Percentiles rank a stretch among this genome's conserved stretches.
Evolutionary conservation across 1,140 invertebrate species (phyloP).

Genomic region (Magallana angulata): DNA sequence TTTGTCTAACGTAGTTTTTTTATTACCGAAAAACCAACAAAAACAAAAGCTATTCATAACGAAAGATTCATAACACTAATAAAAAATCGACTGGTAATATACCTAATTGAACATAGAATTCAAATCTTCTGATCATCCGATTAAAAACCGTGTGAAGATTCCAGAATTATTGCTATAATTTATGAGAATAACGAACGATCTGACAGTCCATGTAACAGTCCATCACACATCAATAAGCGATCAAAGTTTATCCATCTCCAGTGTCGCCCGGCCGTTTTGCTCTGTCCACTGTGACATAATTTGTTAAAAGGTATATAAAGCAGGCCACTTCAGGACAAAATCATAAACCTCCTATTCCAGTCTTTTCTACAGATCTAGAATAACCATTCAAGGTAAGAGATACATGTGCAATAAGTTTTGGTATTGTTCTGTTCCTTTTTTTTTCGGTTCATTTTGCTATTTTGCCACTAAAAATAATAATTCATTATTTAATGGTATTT

Average conservation of each 20-base stretch:
- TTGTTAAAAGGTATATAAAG: conserved; percentile 2
- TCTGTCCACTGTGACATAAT: not conserved
- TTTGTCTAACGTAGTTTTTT: not conserved
- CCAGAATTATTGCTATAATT: not conserved
- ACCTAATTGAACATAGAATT: conserved; percentile 9
- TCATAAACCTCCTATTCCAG: not conserved
- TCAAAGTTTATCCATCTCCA: not conserved
- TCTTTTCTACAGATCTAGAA: no score
- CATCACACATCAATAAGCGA: not conserved
- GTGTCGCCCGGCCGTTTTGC: not conserved
- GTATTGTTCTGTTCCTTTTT: no score
- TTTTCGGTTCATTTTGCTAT: no score
- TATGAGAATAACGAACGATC: not conserved
- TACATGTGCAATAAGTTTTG: no score
- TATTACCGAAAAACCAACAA: not conserved
- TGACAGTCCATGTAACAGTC: not conserved
- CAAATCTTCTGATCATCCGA: not conserved
- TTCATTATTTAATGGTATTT: no score
- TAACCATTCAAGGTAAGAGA: no score
- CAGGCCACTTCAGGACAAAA: not conserved
- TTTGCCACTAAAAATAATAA: no score
- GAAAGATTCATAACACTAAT: not conserved
- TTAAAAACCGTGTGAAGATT: not conserved
- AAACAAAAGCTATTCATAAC: not conserved
- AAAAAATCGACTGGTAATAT: not conserved